A percentile compares a stretch with the other conserved stretches of the same genome.
phyloP scores from a whole-genome alignment of 1,140 invertebrate genomes.

The Neodiprion lecontei region DNA sequence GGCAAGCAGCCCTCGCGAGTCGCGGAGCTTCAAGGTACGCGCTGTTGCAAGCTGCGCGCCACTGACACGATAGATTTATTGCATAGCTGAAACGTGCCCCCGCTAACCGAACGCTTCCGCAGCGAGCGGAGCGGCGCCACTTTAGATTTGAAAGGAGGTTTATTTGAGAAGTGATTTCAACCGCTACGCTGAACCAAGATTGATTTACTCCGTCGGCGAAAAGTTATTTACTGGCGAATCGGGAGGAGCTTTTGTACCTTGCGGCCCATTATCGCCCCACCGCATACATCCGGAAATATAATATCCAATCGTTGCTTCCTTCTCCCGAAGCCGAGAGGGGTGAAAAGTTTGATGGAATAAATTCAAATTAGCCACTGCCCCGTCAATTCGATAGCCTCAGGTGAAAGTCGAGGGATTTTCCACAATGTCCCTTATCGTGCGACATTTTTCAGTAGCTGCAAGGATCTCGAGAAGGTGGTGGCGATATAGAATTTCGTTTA shows the following conservation, averaged over 20 bases:
- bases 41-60: background rate
- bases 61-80: constrained; percentile 7
- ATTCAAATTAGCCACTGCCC: no score
- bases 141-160: constrained; percentile 4
- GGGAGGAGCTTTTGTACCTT: background rate
- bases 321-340: no score
- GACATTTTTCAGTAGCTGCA: no score
- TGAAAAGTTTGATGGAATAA: no score
- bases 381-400: no score
- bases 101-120: constrained; percentile 6
- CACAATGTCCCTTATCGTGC: no score
- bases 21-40: background rate
- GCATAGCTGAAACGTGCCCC: constrained; percentile 1
- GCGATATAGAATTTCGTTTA: no score
- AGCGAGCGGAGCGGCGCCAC: background rate
- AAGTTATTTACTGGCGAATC: background rate
- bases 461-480: no score
- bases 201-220: constrained; percentile 1
- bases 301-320: no score
- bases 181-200: constrained; percentile 1
- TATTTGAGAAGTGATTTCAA: constrained; percentile 5
- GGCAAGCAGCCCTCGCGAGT: background rate
- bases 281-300: no score
- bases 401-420: no score
- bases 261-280: background rate